These are phyloP conservation scores for Philopedon plagiatum DNA, from an alignment of 2,888 invertebrate genomes.

Conservation along the genomic window DNA sequence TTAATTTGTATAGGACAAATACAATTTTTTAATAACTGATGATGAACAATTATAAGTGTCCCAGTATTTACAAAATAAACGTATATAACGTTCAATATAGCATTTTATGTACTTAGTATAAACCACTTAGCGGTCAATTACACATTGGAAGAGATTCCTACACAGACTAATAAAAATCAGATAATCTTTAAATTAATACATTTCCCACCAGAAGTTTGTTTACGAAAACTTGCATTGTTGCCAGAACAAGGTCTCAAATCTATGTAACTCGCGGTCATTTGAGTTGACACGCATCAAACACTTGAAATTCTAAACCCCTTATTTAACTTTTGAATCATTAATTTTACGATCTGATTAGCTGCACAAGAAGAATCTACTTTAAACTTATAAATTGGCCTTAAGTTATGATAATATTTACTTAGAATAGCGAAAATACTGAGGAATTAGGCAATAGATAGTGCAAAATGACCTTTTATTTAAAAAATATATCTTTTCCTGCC, in stretches of 20 bases:
- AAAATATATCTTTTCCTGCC: constrained; percentile 7
- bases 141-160: constrained; percentile 20
- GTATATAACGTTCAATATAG: no score
- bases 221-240: constrained; percentile 45
- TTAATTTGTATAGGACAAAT: no score
- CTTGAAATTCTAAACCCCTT: constrained; percentile 42
- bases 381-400: background rate
- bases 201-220: constrained; percentile 38
- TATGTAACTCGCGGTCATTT: constrained; percentile 47
- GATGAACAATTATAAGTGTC: no score
- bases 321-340: constrained; percentile 26
- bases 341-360: constrained; percentile 5
- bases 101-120: no score
- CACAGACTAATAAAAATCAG: constrained; percentile 34
- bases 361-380: background rate
- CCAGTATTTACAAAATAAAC: no score
- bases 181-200: constrained; percentile 34
- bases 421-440: background rate
- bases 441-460: background rate
- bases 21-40: no score
- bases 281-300: constrained; percentile 46
- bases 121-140: background rate
- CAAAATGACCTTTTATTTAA: constrained; percentile 4
- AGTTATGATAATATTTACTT: background rate
- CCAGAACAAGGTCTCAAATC: constrained; percentile 41